Percentiles rank a stretch among this genome's conserved stretches.
phyloP scores from a whole-genome alignment of 2,113 vertebrate species.

The Orycteropus afer region DNA sequence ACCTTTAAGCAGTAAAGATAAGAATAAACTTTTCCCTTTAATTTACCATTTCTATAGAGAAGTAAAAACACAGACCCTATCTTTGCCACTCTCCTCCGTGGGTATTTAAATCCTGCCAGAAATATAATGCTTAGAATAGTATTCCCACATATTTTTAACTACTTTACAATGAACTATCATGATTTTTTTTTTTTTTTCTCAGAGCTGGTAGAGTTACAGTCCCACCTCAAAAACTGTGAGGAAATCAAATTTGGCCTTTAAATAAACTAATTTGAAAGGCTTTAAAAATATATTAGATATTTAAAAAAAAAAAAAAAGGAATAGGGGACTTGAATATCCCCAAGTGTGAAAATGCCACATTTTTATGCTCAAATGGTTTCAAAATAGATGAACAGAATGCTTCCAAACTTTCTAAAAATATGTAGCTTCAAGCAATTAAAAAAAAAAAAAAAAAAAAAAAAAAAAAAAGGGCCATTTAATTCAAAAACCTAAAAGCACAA shows the following conservation, averaged over 20 bases:
- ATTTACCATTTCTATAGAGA: conserved; percentile 30
- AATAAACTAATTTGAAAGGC: conserved; percentile 74
- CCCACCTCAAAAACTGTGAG: conserved; percentile 69
- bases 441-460: conserved; percentile 70
- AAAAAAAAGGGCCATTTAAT: conserved; percentile 82
- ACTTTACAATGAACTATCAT: conserved; percentile 63
- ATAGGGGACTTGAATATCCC: conserved; percentile 71
- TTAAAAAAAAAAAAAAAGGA: conserved; percentile 60
- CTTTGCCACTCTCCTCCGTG: conserved; percentile 41
- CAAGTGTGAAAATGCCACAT: conserved; percentile 80
- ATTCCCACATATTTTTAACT: conserved; percentile 66
- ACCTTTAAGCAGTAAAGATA: conserved; percentile 58
- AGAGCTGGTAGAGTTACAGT: conserved; percentile 68
- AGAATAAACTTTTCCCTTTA: conserved; percentile 47
- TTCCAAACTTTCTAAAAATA: conserved; percentile 82
- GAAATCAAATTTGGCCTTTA: conserved; percentile 74
- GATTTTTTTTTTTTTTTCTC: conserved; percentile 55
- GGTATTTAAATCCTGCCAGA: conserved; percentile 72
- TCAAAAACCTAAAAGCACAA: conserved; percentile 66
- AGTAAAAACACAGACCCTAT: conserved; percentile 35
- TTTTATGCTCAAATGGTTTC: conserved; percentile 78
- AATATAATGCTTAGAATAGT: conserved; percentile 74
- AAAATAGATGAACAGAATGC: conserved; percentile 81
- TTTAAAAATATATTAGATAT: conserved; percentile 77
- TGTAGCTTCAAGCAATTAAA: conserved; percentile 65